Evolutionary conservation across 1,140 invertebrate species (phyloP).

Genomic region (Drosophila nigromelanica): DNA sequence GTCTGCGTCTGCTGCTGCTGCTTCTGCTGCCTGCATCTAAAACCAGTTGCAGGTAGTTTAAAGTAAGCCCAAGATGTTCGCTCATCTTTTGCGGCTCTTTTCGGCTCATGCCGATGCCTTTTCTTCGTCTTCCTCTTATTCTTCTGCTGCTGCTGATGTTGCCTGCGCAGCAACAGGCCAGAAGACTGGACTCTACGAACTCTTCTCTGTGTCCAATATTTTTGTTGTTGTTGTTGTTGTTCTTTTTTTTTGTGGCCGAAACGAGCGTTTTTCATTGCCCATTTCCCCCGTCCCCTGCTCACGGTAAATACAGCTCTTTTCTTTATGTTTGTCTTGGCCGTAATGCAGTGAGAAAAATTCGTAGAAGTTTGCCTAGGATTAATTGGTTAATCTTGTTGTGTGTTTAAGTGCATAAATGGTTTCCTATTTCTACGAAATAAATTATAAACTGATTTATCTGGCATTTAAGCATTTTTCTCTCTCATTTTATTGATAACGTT

Average conservation of each 20-base stretch:
- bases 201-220: slow-evolving; percentile 40
- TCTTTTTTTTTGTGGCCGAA: slow-evolving; percentile 29
- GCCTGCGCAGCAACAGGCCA: slow-evolving; percentile 54
- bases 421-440: slow-evolving; percentile 59
- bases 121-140: slow-evolving; percentile 15
- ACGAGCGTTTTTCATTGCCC: slow-evolving; percentile 24
- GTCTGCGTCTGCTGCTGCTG: slow-evolving; percentile 31
- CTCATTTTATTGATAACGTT: slow-evolving; percentile 14
- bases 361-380: slow-evolving; percentile 75
- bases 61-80: slow-evolving; percentile 77
- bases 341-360: slow-evolving; percentile 75
- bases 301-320: slow-evolving; percentile 6
- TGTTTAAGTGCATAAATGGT: slow-evolving; percentile 44
- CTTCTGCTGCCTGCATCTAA: slow-evolving; percentile 55
- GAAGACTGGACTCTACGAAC: slow-evolving; percentile 15
- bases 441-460: slow-evolving; percentile 74
- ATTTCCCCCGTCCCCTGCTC: slow-evolving; percentile 3
- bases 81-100: slow-evolving; percentile 70
- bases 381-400: slow-evolving; percentile 71
- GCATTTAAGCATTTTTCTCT: slow-evolving; percentile 31
- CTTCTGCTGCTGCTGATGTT: slow-evolving; percentile 15
- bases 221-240: slow-evolving; percentile 1
- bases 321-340: slow-evolving; percentile 38
- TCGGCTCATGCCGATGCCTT: slow-evolving; percentile 41
- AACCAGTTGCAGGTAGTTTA: slow-evolving; percentile 82